phyloP scores from a whole-genome alignment of 2,888 invertebrate genomes.

The Dryocosmus kuriphilus region DNA sequence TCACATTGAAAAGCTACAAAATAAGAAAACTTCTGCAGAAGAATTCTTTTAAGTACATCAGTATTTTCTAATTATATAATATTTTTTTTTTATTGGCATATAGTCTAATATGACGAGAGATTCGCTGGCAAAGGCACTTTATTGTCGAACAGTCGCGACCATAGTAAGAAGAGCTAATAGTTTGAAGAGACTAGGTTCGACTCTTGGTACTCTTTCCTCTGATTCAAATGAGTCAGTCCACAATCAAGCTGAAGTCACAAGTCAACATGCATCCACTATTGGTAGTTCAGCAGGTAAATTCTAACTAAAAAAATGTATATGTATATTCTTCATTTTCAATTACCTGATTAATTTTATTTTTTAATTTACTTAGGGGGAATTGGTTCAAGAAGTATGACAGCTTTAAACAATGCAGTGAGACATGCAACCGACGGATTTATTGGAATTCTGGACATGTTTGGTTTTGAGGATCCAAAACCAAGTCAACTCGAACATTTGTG shows the following conservation, averaged over 20 bases:
- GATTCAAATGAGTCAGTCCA: slow-evolving; percentile 96
- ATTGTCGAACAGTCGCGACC: slow-evolving; percentile 95
- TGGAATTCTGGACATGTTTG: slow-evolving; percentile 97
- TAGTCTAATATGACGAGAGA: slow-evolving; percentile 92
- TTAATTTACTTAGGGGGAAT: slow-evolving; percentile 76
- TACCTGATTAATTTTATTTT: slow-evolving; percentile 39
- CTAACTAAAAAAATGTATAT: slow-evolving; percentile 45
- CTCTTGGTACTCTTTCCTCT: slow-evolving; percentile 90
- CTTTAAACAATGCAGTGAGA: slow-evolving; percentile 93
- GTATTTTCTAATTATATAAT: slow-evolving; percentile 7
- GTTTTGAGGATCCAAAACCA: slow-evolving; percentile 95
- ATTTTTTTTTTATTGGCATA: slow-evolving; percentile 64
- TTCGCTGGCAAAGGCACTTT: slow-evolving; percentile 93
- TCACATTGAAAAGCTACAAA: no score
- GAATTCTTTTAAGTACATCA: neutral
- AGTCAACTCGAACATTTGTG: slow-evolving; percentile 95
- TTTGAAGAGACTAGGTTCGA: slow-evolving; percentile 90
- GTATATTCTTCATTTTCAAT: slow-evolving; percentile 11
- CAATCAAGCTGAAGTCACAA: slow-evolving; percentile 90
- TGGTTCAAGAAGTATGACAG: slow-evolving; percentile 94
- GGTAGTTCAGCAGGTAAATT: slow-evolving; percentile 78
- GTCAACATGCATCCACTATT: slow-evolving; percentile 91
- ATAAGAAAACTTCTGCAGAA: no score
- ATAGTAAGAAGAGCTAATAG: slow-evolving; percentile 96
- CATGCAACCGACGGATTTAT: slow-evolving; percentile 97